phyloP scores from a whole-genome alignment of 2,113 vertebrate genomes.

The Oncorhynchus nerka region DNA sequence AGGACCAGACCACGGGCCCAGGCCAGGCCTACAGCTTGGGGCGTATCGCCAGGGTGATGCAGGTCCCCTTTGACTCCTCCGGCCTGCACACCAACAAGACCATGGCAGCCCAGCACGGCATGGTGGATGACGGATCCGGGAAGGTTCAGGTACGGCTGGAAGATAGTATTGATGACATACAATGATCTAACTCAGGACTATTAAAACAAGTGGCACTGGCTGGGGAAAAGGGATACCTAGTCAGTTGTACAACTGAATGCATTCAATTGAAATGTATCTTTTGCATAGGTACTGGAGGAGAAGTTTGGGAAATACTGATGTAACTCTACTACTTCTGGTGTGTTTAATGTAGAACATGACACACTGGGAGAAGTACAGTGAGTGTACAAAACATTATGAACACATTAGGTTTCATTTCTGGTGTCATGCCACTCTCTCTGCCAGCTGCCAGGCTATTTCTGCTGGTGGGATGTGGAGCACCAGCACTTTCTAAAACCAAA shows the following conservation, averaged over 20 bases:
- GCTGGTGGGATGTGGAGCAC: background rate
- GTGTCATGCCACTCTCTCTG: constrained; percentile 3
- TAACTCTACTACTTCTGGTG: background rate
- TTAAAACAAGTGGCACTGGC: too few species aligned
- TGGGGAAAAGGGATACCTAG: too few species aligned
- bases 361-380: too few species aligned
- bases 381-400: too few species aligned
- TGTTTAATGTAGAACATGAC: too few species aligned
- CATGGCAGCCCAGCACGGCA: constrained; percentile 76
- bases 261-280: too few species aligned
- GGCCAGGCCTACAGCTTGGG: constrained; percentile 55
- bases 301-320: too few species aligned
- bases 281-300: too few species aligned
- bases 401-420: background rate
- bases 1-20: constrained; percentile 62
- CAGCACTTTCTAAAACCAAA: too few species aligned
- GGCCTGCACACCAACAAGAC: constrained; percentile 57
- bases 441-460: background rate
- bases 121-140: constrained; percentile 76
- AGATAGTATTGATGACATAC: background rate
- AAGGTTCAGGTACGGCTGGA: constrained; percentile 60
- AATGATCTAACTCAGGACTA: background rate
- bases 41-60: constrained; percentile 58
- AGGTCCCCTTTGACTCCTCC: constrained; percentile 71
- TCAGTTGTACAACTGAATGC: too few species aligned